Conservation (phyloP, 2,888 invertebrate species). For the Mythimna ferrago region DNA sequence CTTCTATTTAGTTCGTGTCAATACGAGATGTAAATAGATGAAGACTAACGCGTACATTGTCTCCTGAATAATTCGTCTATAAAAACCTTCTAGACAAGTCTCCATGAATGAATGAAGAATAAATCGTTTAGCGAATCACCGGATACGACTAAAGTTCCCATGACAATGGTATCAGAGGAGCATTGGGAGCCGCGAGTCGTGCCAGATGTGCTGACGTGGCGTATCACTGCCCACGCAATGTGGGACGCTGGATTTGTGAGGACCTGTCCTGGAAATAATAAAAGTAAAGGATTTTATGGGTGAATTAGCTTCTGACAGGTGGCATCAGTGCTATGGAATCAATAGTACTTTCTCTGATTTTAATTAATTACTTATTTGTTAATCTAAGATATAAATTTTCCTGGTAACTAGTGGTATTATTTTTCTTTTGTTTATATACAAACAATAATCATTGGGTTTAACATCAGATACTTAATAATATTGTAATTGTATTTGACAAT, state of each 20-base stretch:
- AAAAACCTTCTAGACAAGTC: too few species aligned
- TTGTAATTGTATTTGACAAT: too few species aligned
- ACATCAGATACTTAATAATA: too few species aligned
- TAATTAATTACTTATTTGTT: too few species aligned
- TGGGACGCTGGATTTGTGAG: slow-evolving; percentile 1
- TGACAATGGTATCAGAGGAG: slow-evolving; percentile 83
- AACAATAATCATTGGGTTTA: too few species aligned
- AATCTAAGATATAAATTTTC: too few species aligned
- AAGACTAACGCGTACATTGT: background rate
- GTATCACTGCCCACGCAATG: slow-evolving; percentile 80
- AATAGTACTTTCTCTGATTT: too few species aligned
- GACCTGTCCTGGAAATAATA: slow-evolving; percentile 8
- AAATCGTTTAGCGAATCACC: slow-evolving; percentile 59
- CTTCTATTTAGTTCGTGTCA: too few species aligned
- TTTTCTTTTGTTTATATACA: too few species aligned
- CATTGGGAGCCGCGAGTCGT: slow-evolving; percentile 76
- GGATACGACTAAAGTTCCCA: slow-evolving; percentile 81
- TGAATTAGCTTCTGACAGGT: background rate
- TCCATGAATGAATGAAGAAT: slow-evolving; percentile 50
- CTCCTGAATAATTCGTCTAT: background rate
- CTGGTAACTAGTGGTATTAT: too few species aligned
- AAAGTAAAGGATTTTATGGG: background rate
- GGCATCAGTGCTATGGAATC: too few species aligned
- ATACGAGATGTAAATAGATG: too few species aligned
- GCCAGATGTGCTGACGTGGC: slow-evolving; percentile 79